Percentiles rank a stretch among this genome's conserved stretches.
Conservation (phyloP, 1,140 invertebrate genomes). For the Sesamia nonagrioides region DNA sequence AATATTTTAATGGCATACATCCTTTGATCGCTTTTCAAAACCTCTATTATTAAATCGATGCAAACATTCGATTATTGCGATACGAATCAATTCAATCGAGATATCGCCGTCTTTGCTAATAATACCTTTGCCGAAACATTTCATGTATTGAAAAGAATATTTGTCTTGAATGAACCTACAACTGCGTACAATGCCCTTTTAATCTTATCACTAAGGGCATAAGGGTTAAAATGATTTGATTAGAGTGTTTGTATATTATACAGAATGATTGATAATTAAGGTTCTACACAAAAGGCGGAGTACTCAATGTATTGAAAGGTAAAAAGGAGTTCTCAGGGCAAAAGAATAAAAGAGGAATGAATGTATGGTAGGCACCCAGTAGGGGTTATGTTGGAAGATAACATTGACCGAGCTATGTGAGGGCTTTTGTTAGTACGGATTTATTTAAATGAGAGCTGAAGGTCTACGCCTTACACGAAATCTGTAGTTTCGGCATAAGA, state of each 20-base stretch:
- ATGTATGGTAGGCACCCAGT: background rate
- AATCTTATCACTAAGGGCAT: background rate
- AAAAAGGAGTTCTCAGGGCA: background rate
- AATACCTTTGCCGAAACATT: constrained; percentile 41
- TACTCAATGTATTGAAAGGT: background rate
- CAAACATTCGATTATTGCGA: constrained; percentile 41
- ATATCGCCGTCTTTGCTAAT: constrained; percentile 28
- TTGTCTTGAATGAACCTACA: background rate
- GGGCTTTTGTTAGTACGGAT: no score
- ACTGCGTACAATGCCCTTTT: background rate
- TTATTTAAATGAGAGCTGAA: no score
- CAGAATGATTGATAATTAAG: constrained; percentile 28
- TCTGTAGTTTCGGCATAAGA: background rate
- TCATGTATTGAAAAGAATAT: constrained; percentile 24
- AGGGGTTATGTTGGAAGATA: background rate
- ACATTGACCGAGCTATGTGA: background rate
- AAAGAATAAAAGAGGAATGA: background rate
- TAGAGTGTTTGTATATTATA: constrained; percentile 24
- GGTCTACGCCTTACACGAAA: no score
- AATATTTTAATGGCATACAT: constrained; percentile 8
- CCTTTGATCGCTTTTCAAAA: constrained; percentile 10
- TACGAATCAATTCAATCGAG: constrained; percentile 40
- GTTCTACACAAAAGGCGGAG: background rate
- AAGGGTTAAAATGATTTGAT: background rate
- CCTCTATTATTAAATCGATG: constrained; percentile 34